Base-by-base conservation (phyloP, 1,140 invertebrate species). In the Coptotermes formosanus region DNA sequence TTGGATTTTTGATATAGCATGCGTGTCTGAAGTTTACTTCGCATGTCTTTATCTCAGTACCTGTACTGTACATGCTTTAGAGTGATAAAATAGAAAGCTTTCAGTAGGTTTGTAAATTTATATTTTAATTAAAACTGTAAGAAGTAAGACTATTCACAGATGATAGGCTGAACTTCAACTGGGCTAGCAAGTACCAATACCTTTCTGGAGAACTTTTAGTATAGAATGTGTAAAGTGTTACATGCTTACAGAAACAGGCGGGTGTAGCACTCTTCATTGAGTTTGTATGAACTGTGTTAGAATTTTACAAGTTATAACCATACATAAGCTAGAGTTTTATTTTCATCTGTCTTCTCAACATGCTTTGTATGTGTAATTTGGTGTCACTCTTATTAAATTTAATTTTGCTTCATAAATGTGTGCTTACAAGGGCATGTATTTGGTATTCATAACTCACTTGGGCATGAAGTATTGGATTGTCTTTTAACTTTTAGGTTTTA, bases 291-390 rank as follows among this genome's bases (percentile, higher is more conserved):
- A 14, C 7, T 75, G 25, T 75, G 7, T 75, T n/a, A 12, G 8
- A 75, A 11, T 75, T 12, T 30, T 30, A 9, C 19, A 16, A 55
- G 19, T 55, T 55, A 55, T 55, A 55, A 55, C 52, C n/a, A 11
- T 75, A 75, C n/a, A 8, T 75, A n/a, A 75, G 8, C 25, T 30
- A 75, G 25, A 75, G n/a, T 75, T 25, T 75, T 16, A n/a, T 75
- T 75, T 75, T 9, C 8, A 11, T 2, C 8, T 30, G 2, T 30
- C 25, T 30, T 25, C 19, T 55, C 52, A 55, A 48, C 45, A 48
- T 64, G 87, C 83, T 52, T 86, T 86, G 87, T 86, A 84, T 88
- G 81, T 84, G 85, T 83, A 87, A 87, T 82, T 85, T 83, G 64
- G 86, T 82, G 82, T 86, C 82, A 82, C 38, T 86, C 87, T 87